Percentiles rank a stretch among this genome's conserved stretches.
phyloP scores from a whole-genome alignment of 2,888 invertebrate genomes.

The Hipparchia sbordonii region DNA sequence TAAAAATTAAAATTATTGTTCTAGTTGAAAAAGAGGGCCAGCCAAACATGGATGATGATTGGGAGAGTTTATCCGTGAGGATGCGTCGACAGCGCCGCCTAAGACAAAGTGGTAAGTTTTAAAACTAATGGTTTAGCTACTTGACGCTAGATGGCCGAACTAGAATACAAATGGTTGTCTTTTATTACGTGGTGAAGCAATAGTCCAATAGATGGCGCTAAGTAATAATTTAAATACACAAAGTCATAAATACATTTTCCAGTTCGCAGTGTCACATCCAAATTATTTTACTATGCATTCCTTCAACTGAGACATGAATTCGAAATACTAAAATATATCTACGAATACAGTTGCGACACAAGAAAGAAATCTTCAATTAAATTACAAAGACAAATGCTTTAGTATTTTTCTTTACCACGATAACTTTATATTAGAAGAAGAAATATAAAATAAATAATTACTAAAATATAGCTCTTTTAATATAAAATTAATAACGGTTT shows the following conservation, averaged over 20 bases:
- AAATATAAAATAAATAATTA: not conserved
- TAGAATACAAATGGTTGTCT: not conserved
- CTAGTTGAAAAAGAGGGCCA: constrained; percentile 82
- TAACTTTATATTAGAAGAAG: no score
- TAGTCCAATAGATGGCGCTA: constrained; percentile 30
- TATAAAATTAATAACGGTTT: no score
- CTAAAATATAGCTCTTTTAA: no score
- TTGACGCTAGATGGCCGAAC: constrained; percentile 45
- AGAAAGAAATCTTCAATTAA: no score
- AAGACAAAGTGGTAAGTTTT: constrained; percentile 65
- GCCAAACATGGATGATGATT: constrained; percentile 87
- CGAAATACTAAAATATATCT: no score
- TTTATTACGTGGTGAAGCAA: not conserved
- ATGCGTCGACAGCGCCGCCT: constrained; percentile 86
- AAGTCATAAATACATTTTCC: not conserved
- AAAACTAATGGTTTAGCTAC: constrained; percentile 38
- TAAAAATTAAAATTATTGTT: constrained; percentile 38
- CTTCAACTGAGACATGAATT: no score
- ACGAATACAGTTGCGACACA: no score
- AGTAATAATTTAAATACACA: not conserved
- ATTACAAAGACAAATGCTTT: no score
- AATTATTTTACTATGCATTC: no score
- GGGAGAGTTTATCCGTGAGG: constrained; percentile 90
- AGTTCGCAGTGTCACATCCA: no score
- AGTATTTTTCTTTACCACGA: no score